Base-by-base conservation (phyloP, 23 tunicate genomes). In the Trididemnum clinides region DNA sequence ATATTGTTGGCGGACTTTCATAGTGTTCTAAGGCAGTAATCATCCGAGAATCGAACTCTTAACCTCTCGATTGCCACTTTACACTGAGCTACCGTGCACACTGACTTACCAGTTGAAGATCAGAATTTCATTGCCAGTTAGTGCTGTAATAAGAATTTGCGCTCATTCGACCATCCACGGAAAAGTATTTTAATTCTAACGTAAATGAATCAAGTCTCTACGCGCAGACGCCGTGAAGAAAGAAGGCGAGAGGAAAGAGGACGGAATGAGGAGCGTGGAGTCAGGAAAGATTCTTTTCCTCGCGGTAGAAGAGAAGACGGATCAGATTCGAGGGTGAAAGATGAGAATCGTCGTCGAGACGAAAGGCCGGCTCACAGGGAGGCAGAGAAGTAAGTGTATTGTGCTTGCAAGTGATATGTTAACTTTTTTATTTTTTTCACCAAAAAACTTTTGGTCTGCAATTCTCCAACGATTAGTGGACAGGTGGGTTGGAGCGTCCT, bases 301-400 rank as follows among this genome's bases (percentile, higher is more conserved):
- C 71, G 76, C 4, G 49, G 74, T 15, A 82, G 86, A 37, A 83
- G 80, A 23, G 87, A 71, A 26, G 77, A 39, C 25, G 63, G 26
- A 3, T n/a, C n/a, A n/a, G 62, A 38, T 30, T 39, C 26, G 1
- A 58, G 77, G 26, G 39, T 58, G 1, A 82, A 71, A 57, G 25
- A 34, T 33, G 85, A 81, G 1, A 2, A 3, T 7, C 62, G 78
- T 39, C 12, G 79, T 50, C 66, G 64, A 10, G 80, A 83, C 5
- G 87, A 83, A 6, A 7, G 64, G 5, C 30, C 78, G 19, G 39
- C 3, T 20, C 58, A 28, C 2, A 35, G 80, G 22, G 65, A 71
- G 28, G 22, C 83, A 0, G 77, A 71, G 23, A 51, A 83, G 65
- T 73, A 22, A 73, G 54, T 37, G 7, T 3, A 19, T 28, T 38